These are phyloP conservation scores for Epirrhoe alternata DNA, from an alignment of 2,888 invertebrate species.

Conservation along the genomic window DNA sequence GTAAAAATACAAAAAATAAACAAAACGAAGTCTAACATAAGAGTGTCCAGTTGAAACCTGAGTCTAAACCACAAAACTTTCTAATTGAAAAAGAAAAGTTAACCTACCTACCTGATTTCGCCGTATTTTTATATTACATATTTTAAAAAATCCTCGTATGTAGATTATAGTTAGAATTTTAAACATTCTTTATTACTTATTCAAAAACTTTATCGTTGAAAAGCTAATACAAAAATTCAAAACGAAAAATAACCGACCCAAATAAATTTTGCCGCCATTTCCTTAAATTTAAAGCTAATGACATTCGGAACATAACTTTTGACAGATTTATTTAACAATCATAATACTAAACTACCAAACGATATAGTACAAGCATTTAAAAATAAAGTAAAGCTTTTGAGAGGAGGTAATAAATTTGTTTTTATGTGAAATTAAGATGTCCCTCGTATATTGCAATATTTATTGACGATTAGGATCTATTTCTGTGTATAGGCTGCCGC, in stretches of 20 bases:
- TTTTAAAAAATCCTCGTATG: no score
- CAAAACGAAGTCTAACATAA: no score
- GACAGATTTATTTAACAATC: constrained; percentile 77
- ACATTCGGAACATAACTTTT: constrained; percentile 45
- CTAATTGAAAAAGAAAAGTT: no score
- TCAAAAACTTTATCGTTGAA: not conserved
- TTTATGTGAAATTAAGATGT: constrained; percentile 82
- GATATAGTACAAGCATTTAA: constrained; percentile 52
- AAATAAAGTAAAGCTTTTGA: constrained; percentile 70
- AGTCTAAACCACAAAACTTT: no score
- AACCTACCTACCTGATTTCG: no score
- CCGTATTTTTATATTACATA: no score
- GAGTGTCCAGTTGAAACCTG: no score
- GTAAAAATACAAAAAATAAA: no score
- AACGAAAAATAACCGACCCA: constrained; percentile 22
- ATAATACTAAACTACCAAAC: constrained; percentile 79
- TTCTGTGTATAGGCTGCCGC: constrained; percentile 40
- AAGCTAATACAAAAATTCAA: not conserved
- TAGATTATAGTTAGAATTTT: no score
- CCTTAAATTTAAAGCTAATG: constrained; percentile 38
- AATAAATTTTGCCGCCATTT: constrained; percentile 32
- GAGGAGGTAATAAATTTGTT: constrained; percentile 67
- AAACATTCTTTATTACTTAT: not conserved
- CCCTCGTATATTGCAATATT: constrained; percentile 69
- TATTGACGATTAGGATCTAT: constrained; percentile 61